Conservation (phyloP, 2,797 vertebrate genomes). For the Malurus leucopterus region DNA sequence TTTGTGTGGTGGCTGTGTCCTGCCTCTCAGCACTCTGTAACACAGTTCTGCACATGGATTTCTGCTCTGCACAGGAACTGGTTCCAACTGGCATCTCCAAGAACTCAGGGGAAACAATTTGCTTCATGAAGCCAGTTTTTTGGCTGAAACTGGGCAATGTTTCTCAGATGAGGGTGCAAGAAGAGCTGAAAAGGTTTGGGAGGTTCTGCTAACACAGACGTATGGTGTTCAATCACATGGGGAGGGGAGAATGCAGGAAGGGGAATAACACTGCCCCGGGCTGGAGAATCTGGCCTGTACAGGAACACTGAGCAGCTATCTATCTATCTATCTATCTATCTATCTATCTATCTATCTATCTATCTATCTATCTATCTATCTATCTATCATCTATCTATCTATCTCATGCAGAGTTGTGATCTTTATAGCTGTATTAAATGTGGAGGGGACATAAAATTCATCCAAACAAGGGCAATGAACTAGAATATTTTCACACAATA, state of each 20-base stretch:
- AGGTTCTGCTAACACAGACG: background rate
- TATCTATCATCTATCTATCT: background rate
- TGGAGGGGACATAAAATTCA: background rate
- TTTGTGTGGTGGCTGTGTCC: constrained; percentile 22
- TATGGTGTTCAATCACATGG: background rate
- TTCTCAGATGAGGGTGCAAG: background rate
- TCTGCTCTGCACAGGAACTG: background rate
- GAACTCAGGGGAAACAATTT: background rate
- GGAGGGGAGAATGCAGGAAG: background rate
- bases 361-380: background rate
- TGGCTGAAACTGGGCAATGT: background rate
- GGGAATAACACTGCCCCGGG: background rate
- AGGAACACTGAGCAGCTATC: background rate
- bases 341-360: background rate
- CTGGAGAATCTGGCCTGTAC: background rate
- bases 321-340: background rate
- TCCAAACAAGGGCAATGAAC: background rate
- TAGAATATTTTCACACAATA: background rate
- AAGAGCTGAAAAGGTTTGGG: background rate
- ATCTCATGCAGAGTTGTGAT: background rate
- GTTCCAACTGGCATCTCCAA: background rate
- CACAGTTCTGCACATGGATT: background rate
- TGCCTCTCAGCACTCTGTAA: background rate
- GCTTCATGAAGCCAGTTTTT: background rate
- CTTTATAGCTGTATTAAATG: background rate